Conservation (phyloP, 2,888 invertebrate genomes). For the Carabus problematicus region DNA sequence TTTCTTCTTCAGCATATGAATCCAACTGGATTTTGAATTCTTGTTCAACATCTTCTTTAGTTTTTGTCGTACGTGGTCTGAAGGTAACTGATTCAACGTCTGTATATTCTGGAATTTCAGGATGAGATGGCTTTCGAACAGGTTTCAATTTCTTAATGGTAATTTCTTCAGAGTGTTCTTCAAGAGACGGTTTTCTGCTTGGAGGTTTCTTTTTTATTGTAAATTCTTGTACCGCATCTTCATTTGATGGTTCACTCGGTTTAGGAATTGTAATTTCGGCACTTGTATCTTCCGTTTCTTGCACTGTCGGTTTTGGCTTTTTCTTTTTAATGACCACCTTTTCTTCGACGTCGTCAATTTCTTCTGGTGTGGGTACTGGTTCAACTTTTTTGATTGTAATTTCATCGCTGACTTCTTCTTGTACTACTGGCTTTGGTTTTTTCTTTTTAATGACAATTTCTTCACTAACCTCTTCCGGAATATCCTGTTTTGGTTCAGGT, state of each 20-base stretch:
- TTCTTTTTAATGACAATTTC: slow-evolving; percentile 47
- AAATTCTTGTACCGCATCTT: slow-evolving; percentile 60
- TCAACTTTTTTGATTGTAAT: slow-evolving; percentile 51
- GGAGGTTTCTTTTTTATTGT: slow-evolving; percentile 63
- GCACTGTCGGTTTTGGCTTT: slow-evolving; percentile 51
- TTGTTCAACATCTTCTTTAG: slow-evolving; percentile 87
- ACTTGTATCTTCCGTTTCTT: slow-evolving; percentile 50
- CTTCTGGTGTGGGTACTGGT: slow-evolving; percentile 48
- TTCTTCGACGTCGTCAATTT: slow-evolving; percentile 50
- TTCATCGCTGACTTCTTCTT: slow-evolving; percentile 49
- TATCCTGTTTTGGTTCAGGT: slow-evolving; percentile 47
- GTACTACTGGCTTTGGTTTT: slow-evolving; percentile 45
- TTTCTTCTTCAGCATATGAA: slow-evolving; percentile 87
- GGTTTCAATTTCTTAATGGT: slow-evolving; percentile 78
- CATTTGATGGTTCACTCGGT: slow-evolving; percentile 48
- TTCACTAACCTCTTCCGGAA: slow-evolving; percentile 47
- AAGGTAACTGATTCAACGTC: slow-evolving; percentile 83
- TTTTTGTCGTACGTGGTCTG: slow-evolving; percentile 76
- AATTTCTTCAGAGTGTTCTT: slow-evolving; percentile 71
- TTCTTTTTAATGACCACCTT: slow-evolving; percentile 52
- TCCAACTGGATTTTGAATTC: slow-evolving; percentile 87
- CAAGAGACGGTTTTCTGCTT: slow-evolving; percentile 61
- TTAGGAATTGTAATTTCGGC: slow-evolving; percentile 50
- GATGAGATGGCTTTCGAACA: slow-evolving; percentile 67
- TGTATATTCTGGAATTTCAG: slow-evolving; percentile 74